A percentile compares a stretch with the other conserved stretches of the same genome.
Evolutionary conservation across 2,113 vertebrate genomes (phyloP).

Genomic region (Maccullochella peelii): DNA sequence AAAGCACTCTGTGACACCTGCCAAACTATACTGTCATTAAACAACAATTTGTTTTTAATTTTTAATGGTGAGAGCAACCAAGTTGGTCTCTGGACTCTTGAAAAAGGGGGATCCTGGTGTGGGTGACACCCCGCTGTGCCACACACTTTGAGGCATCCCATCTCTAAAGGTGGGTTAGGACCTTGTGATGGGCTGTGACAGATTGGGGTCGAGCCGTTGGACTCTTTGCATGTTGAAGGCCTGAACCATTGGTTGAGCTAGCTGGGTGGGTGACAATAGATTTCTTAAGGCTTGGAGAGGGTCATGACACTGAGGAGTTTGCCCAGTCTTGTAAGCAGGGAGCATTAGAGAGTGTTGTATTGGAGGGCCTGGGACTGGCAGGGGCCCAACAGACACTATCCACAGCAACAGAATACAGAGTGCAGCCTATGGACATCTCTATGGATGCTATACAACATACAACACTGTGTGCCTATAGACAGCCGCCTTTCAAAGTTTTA

Average conservation of each 20-base stretch:
- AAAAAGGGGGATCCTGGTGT: conserved; percentile 27
- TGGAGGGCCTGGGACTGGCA: conserved; percentile 68
- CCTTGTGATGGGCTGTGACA: conserved; percentile 78
- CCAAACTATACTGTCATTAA: conserved; percentile 56
- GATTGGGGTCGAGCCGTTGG: conserved; percentile 77
- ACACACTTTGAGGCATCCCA: conserved; percentile 63
- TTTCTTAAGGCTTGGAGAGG: conserved; percentile 79
- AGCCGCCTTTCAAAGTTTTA: conserved; percentile 67
- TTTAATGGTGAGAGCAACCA: conserved; percentile 34
- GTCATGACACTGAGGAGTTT: conserved; percentile 71
- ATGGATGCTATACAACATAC: conserved; percentile 56
- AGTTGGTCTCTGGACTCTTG: conserved; percentile 24
- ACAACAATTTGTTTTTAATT: conserved; percentile 64
- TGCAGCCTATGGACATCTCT: conserved; percentile 55
- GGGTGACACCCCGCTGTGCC: conserved; percentile 47
- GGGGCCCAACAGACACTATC: conserved; percentile 56
- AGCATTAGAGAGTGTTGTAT: conserved; percentile 52
- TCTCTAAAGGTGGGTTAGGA: conserved; percentile 69
- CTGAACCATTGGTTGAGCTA: conserved; percentile 53
- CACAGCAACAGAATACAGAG: conserved; percentile 62
- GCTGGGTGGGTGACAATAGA: conserved; percentile 68
- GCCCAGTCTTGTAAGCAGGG: conserved; percentile 59
- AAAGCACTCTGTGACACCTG: conserved; percentile 40
- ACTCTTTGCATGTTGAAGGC: conserved; percentile 62
- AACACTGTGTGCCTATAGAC: conserved; percentile 45